Percentiles rank a stretch among this genome's conserved stretches.
phyloP scores from a whole-genome alignment of 2,113 vertebrate species.

The Podarcis cretensis region DNA sequence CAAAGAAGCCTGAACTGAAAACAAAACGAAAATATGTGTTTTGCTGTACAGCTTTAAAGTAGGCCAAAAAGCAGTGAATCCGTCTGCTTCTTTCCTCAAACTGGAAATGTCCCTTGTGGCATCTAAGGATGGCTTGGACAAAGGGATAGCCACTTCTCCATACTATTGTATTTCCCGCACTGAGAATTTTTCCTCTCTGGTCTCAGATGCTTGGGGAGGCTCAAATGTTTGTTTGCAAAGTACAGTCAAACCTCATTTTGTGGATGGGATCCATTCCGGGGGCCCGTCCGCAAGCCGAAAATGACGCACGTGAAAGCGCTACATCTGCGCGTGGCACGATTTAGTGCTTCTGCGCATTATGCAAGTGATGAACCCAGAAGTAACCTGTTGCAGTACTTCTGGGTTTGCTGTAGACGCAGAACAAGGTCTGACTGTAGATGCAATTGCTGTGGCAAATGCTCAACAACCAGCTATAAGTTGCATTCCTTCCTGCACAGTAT shows the following conservation, averaged over 20 bases:
- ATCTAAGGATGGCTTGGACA: neutral
- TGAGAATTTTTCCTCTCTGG: neutral
- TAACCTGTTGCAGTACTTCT: too few species aligned
- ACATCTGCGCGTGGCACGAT: rapidly evolving
- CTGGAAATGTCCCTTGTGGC: neutral
- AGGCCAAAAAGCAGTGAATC: neutral
- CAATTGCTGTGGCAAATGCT: neutral
- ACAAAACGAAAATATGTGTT: neutral
- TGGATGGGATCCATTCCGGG: too few species aligned
- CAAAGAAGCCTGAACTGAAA: neutral
- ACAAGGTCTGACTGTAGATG: neutral
- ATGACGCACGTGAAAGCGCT: too few species aligned
- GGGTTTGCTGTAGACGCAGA: too few species aligned
- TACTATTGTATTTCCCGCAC: neutral
- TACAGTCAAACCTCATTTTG: too few species aligned
- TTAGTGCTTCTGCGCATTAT: too few species aligned
- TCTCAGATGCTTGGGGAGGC: neutral
- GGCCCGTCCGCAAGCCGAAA: too few species aligned
- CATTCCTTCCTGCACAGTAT: neutral
- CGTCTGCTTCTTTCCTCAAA: neutral
- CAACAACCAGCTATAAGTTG: neutral
- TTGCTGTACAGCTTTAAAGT: neutral
- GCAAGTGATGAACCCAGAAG: too few species aligned
- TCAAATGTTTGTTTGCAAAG: neutral
- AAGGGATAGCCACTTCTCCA: neutral